Evolutionary conservation across 2,888 invertebrate genomes (phyloP), one percentile per base, ranked within the genome.

Genomic region (Lypha dubia): DNA sequence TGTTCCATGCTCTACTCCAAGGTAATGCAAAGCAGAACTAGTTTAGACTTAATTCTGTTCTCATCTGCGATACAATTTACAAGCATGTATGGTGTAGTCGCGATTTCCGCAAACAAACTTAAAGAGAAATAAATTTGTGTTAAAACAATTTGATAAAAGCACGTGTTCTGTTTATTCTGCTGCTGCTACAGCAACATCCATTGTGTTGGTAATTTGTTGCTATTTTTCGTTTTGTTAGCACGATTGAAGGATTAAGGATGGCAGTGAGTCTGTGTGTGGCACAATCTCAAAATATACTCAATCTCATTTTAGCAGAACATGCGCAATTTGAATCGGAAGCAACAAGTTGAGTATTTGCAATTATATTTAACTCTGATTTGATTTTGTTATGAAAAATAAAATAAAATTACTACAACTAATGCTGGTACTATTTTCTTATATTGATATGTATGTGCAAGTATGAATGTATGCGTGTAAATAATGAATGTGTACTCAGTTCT

Each of bases 331-430:
- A 20, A 32, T 5, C 5, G 9, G 28, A 79, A 62, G 62, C 77
- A 79, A 79, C 77, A 70, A 62, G 77, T 79, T 70, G 77, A 70
- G 70, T 70, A 17, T 3, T 28, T 5, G 11, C 9, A 3, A 38
- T 51, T 38, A 7, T 35, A 51, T 49, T 46, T 51, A 15, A 51
- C 22, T 62, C 32, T 51, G 11, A 17, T 63, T 65, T 53, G 63
- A 75, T 53, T 44, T 44, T 20, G 7, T 6, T 3, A 13, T 56
- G 56, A n/a, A 15, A 44, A 44, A n/a, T n/a, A 15, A n/a, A 15
- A 44, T n/a, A 3, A 15, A 1, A 15, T n/a, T 44, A 44, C 15
- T 44, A 1, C 44, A 38, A 13, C 38, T 38, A 38, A 38, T n/a
- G n/a, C 28, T 28, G 28, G 24, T 56, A 24, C 11, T 46, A 17